Evolutionary conservation across 2,888 invertebrate genomes (phyloP), one percentile per base, ranked within the genome.

Genomic region (Sepiola atlantica): DNA sequence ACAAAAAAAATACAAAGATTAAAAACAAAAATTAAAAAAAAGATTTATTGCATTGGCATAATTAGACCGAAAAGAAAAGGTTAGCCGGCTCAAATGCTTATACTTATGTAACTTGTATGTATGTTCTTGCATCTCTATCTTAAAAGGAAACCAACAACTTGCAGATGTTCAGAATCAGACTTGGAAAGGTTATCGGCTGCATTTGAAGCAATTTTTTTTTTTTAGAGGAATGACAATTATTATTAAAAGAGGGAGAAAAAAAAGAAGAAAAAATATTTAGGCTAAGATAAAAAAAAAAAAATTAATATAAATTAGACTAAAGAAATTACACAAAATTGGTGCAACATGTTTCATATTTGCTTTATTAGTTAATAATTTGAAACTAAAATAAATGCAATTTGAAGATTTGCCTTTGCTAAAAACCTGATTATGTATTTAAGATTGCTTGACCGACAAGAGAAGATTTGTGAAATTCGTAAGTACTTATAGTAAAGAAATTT

Each of bases 51-150:
- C 77, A 77, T n/a, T n/a, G n/a, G 77, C n/a, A 77, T 77, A n/a
- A 77, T 77, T 77, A 77, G 77, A 28, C 18, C 16, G 77, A n/a
- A n/a, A 77, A 77, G 77, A 77, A 77, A 77, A 77, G 77, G 77
- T 77, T 77, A 77, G n/a, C 77, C n/a, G 77, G 77, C 77, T 77
- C n/a, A 77, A 77, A n/a, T n/a, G n/a, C 18, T 77, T n/a, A 61
- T 61, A 61, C 61, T 61, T 61, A 61, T 24, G 21, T 24, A 77
- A 77, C 77, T 77, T 77, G n/a, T 77, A n/a, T 77, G n/a, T 28
- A 24, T 61, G 24, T 61, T 24, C 61, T 77, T 77, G 3, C 77
- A 77, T n/a, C 77, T 61, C 57, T 77, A n/a, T 28, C n/a, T 77
- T 77, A 28, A 61, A 61, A 61, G 61, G 61, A 61, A 61, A 61